Base-by-base conservation (phyloP, 2,797 vertebrate genomes). In the Pipistrellus nathusii region DNA sequence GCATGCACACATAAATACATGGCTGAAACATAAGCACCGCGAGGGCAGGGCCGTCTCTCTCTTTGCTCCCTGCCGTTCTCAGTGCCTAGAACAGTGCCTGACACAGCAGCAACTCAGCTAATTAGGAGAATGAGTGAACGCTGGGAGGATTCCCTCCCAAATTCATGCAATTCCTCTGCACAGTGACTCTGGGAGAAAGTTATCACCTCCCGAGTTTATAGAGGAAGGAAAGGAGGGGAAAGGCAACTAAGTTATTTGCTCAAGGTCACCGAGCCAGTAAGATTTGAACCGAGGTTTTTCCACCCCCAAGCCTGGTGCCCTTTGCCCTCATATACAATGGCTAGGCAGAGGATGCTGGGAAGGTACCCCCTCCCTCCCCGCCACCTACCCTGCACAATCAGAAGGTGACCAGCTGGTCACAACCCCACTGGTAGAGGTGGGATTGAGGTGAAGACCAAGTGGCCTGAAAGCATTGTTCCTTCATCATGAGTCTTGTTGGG, bases 171-270 rank as follows among this genome's bases (percentile, higher is more conserved):
- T 23, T 62, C 85, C n/a, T 38, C 23, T 6, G 8, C 44, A 53
- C 27, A 46, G 8, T 8, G 64, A 32, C 55, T 46, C 23, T 10
- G 20, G 25, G 32, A 35, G 78, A 38, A 90, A 84, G 27, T 38
- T 38, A 30, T 2, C 46, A 77, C 20, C 59, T 85, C n/a, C 17
- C 32, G 1, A 4, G 57, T 71, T 71, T 69, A 86, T 2, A 64
- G 59, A 55, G 64, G 76, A 30, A 83, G 13, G 71, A 86, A 88
- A 75, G 13, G 41, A 85, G n/a, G 62, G 6, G 25, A 41, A 64
- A 92, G 89, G 90, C 84, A 69, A 84, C 13, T 5, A 64, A 87
- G 64, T 17, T 46, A 75, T 76, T 44, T 80, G 53, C 20, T 90
- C 73, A 59, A 12, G 72, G 84, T 77, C 38, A 32, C n/a, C 38